Evolutionary conservation across 2,888 invertebrate species (phyloP), one percentile per base, ranked within the genome.

Genomic region (Oligia fasciuncula): DNA sequence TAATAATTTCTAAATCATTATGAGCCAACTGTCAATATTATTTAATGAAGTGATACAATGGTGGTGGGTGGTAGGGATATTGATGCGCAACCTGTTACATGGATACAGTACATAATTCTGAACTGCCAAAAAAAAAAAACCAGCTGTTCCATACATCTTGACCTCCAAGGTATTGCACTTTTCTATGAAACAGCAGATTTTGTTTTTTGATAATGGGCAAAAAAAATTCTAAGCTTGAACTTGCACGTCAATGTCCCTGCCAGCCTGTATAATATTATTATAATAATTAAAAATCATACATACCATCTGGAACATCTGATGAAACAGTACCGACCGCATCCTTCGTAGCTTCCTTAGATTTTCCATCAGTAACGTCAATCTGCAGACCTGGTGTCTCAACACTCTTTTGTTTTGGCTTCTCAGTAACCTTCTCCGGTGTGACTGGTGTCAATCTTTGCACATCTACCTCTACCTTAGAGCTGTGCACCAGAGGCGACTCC

Each of bases 241-340:
- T 46, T 46, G 11, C 2, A 0, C 1, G 1, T 5, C 5, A 3
- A 51, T 51, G 51, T 51, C 19, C 19, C 19, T 19, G 51, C 51
- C 19, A 19, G 17, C 6, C 19, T 19, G 51, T 19, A 6, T 73
- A 40, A 40, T 40, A 40, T 40, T 40, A 35, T 5, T 49, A 49
- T 13, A 49, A 49, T 63, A 43, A 74, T 17, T 4, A 40, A 29
- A 2, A 46, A 19, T 14, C 2, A 43, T 68, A 88, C 90, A 87
- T 91, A 95, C 95, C 95, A 91, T 94, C 93, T 69, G 88, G 84
- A 54, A 90, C 77, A 88, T 91, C 85, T 77, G 84, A 63, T 76
- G 80, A 29, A 73, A 78, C 60, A 13, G 29, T 63, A 13, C 29
- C 57, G 57, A 60, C 68, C 9, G 11, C 46, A 63, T 66, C 73